Evolutionary conservation across 2,888 invertebrate species (phyloP), one percentile per base, ranked within the genome.

Genomic region (Tanytarsus gracilentus): DNA sequence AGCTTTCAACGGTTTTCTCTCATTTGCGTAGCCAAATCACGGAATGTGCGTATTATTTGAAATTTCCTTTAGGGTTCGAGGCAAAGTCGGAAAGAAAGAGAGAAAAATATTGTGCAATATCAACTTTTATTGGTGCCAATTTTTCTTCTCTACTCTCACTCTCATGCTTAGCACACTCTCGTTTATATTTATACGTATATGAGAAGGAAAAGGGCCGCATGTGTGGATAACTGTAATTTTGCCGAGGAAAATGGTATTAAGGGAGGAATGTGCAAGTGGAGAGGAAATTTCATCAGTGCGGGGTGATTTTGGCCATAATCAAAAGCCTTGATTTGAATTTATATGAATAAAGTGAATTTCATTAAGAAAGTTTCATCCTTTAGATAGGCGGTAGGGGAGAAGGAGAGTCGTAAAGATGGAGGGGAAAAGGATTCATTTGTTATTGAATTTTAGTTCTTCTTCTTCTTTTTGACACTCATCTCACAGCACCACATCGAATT

Each of bases 111-210:
- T 26, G 25, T 49, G 49, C 49, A 49, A 49, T 26, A 49, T 49
- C 49, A 49, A 49, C 26, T 49, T 49, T 49, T 49, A 49, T 49
- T 49, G 16, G 49, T 16, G 16, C 21, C 44, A 25, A 49, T 49
- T 49, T 49, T 27, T 49, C 49, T 49, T 49, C 49, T 27, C 27
- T 25, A 8, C 18, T n/a, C 40, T n/a, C 21, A 18, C 26, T 11
- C 16, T 30, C 30, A 30, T 30, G 7, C 30, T 11, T 30, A n/a
- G n/a, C n/a, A n/a, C n/a, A n/a, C n/a, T n/a, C n/a, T n/a, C n/a
- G n/a, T n/a, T n/a, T n/a, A n/a, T n/a, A n/a, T n/a, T n/a, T n/a
- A n/a, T n/a, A n/a, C n/a, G n/a, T n/a, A n/a, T n/a, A n/a, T n/a
- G n/a, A n/a, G n/a, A n/a, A n/a, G n/a, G n/a, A n/a, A n/a, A n/a